Base-by-base conservation (phyloP, 35 echinoderm and acorn worm genomes). In the Apostichopus parvimensis region DNA sequence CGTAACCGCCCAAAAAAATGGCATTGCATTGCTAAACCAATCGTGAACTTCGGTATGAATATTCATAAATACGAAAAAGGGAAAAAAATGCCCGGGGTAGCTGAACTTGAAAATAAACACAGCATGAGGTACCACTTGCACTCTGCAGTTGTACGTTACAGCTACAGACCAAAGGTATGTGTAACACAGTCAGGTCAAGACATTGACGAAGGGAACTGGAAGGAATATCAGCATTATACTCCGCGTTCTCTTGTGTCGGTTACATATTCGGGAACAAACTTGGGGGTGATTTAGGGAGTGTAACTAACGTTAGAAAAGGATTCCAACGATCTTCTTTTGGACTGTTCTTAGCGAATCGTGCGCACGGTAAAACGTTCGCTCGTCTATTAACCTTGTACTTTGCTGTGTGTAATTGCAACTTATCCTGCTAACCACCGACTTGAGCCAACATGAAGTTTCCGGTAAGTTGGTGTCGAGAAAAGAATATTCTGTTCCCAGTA, bases 41-140 rank as follows among this genome's bases (percentile, higher is more conserved):
- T 14, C 18, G 17, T 75, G 2, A 75, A 18, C n/a, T 75, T 20
- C 71, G 21, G n/a, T 75, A 75, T 82, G 79, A 82, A 82, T 82
- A 82, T 54, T 82, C 79, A 82, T 82, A 4, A 45, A 45, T 4
- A 45, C 34, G 34, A 45, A 45, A 55, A 13, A 8, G 5, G n/a
- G 5, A 0, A 4, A 14, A 54, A 82, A 55, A 54, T n/a, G 18
- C 79, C 79, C 79, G 79, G 79, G 52, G 79, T 55, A 82, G 79
- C 79, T 82, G 79, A 82, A 55, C 28, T 82, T 82, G 79, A 82
- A 82, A 82, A 82, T 53, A 82, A 82, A 82, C 79, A 82, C 79
- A 82, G 79, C 79, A 82, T 82, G 79, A 5, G 28, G 71, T 75
- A 75, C 71, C 71, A 75, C 71, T 75, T 68, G 64, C 64, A 68